These are phyloP conservation scores for Melanerpes formicivorus DNA, from an alignment of 2,113 vertebrate species.

Conservation along the genomic window DNA sequence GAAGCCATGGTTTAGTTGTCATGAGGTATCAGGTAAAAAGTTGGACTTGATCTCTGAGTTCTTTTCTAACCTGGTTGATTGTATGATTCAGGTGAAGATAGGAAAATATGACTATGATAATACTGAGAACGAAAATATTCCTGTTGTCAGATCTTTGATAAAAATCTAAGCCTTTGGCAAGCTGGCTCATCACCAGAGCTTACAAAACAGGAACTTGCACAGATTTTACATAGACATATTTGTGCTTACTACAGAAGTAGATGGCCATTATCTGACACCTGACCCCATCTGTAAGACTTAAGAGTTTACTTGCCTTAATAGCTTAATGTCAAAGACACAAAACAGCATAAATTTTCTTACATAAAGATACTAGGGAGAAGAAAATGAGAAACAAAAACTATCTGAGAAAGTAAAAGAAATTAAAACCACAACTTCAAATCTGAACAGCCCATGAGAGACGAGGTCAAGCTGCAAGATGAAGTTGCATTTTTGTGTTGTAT, in stretches of 20 bases:
- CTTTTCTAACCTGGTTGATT: no score
- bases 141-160: background rate
- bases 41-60: no score
- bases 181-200: background rate
- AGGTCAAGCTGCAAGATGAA: background rate
- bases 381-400: background rate
- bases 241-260: background rate
- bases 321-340: background rate
- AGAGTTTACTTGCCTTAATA: background rate
- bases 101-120: background rate
- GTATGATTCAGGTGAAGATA: no score
- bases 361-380: background rate
- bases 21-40: no score
- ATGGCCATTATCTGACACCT: background rate
- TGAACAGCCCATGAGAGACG: background rate
- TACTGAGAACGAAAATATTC: accelerated
- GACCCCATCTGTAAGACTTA: background rate
- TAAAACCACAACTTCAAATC: background rate
- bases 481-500: background rate
- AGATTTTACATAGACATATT: background rate
- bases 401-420: background rate
- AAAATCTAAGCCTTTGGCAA: background rate
- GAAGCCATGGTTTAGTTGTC: no score
- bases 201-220: background rate
- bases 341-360: background rate